Evolutionary conservation across 2,797 vertebrate genomes (phyloP).

Genomic region (Sarcoramphus papa): DNA sequence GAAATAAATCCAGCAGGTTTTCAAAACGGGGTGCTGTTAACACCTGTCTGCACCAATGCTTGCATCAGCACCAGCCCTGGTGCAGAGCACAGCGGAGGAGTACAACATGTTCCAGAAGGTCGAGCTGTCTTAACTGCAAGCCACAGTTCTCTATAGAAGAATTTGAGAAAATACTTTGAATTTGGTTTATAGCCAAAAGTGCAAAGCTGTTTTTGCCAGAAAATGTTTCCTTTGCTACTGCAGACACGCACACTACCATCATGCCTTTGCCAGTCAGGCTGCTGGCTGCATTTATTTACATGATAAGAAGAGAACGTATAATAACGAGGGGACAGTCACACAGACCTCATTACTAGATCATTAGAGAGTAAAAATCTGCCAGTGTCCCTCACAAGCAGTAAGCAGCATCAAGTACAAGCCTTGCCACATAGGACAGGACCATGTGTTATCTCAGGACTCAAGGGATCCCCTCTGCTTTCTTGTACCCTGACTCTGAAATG

Average conservation of each 20-base stretch:
- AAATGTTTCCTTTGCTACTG: not conserved
- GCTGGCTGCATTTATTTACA: conserved; percentile 20
- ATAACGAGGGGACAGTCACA: not conserved
- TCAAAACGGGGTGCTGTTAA: conserved; percentile 51
- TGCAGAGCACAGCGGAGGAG: not conserved
- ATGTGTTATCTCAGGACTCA: accelerated
- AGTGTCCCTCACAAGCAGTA: not conserved
- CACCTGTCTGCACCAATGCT: conserved; percentile 24
- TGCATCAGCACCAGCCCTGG: conserved; percentile 33
- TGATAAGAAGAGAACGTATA: not conserved
- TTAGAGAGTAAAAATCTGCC: not conserved
- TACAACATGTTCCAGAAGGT: conserved; percentile 38
- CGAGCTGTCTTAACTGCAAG: not conserved
- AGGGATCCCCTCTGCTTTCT: not conserved
- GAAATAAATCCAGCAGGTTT: conserved; percentile 55
- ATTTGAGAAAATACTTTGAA: not conserved
- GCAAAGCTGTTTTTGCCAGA: conserved; percentile 17
- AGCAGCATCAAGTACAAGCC: not conserved
- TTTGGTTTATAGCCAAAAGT: conserved; percentile 1
- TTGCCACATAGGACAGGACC: not conserved
- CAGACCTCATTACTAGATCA: not conserved
- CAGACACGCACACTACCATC: not conserved
- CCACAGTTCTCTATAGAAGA: not conserved
- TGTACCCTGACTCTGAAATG: not conserved
- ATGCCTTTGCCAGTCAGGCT: not conserved